Conservation (phyloP, 1,140 invertebrate species). For the Fopius arisanus region DNA sequence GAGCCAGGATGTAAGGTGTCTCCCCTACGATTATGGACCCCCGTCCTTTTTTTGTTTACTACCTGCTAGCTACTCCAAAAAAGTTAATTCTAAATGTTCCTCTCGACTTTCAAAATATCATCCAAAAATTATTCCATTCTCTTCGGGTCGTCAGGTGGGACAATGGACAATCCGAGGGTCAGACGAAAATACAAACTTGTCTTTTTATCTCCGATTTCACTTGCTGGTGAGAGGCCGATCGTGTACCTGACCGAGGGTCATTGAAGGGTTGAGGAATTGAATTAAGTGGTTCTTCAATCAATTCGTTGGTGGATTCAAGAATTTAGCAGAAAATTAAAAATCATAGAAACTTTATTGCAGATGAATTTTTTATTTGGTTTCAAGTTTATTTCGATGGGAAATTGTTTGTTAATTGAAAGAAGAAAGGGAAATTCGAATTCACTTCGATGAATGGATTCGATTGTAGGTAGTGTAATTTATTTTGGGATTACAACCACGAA, state of each 20-base stretch:
- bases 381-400: no score
- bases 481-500: no score
- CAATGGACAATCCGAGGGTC: neutral
- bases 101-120: conserved; percentile 6
- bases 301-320: no score
- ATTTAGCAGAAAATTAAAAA: no score
- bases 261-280: no score
- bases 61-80: conserved; percentile 17
- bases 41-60: conserved; percentile 4
- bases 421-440: no score
- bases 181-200: neutral
- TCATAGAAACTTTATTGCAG: no score
- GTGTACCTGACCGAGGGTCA: conserved; percentile 45
- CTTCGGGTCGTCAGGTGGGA: neutral
- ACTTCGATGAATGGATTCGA: no score
- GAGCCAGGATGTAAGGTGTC: conserved; percentile 44
- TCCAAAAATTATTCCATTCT: neutral
- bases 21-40: conserved; percentile 26
- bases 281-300: no score
- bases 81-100: neutral
- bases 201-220: neutral
- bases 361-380: no score
- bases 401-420: no score
- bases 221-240: neutral
- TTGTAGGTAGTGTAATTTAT: no score